Evolutionary conservation across 2,797 vertebrate genomes (phyloP), one percentile per base, ranked within the genome.

Genomic region (Melanotaenia nigrans): DNA sequence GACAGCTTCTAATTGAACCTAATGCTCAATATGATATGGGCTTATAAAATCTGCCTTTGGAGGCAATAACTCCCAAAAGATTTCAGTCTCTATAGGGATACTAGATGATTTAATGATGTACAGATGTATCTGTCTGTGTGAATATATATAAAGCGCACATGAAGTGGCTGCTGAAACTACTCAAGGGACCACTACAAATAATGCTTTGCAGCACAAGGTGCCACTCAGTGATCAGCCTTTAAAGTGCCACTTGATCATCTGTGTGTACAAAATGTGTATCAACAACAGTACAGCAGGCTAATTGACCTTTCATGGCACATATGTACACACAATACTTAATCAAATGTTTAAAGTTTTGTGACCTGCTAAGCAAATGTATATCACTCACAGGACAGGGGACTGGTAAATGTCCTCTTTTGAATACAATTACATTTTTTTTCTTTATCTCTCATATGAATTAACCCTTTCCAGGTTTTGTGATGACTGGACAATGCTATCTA

Each of bases 221-320:
- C 66, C 68, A 68, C 72, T 77, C 77, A 62, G 68, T 71, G 61
- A 71, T 80, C 61, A 49, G 58, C 68, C 77, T 45, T 78, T 70
- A 73, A 87, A 91, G 71, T 70, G 73, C 72, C 79, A 81, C 78
- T 84, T 72, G 68, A 83, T 78, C 65, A 68, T 83, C 54, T 51
- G 51, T 63, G 53, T 81, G 58, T 76, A 78, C 68, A 83, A 84
- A 87, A 77, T 73, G 60, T 66, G 55, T 58, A 83, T 81, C 66
- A 87, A 65, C 79, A 69, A 81, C 71, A 79, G 54, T 72, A 80
- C 56, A 73, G 49, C 38, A 32, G 68, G 64, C 57, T 77, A 78
- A 83, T 78, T 14, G n/a, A 86, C 73, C 75, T 84, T 77, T 83
- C 81, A 77, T 22, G 60, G 73, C 62, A 63, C 61, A 65, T 28